phyloP scores from a whole-genome alignment of 2,113 vertebrate species.

The mouse (Mus musculus) region DNA sequence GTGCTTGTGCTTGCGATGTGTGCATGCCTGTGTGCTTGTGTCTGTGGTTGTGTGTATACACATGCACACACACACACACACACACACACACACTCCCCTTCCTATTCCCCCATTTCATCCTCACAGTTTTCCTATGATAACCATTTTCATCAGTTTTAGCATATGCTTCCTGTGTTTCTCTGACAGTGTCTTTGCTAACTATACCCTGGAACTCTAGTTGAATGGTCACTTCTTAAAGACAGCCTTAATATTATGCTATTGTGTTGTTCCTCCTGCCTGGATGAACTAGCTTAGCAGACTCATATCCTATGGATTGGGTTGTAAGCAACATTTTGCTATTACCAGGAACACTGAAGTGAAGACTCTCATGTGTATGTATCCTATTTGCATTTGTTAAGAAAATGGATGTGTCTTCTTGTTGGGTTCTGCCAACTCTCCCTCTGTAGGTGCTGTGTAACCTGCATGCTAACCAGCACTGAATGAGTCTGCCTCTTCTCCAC shows the following conservation, averaged over 20 bases:
- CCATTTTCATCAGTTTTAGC: neutral
- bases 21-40: too few species aligned
- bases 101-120: neutral
- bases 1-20: too few species aligned
- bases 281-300: neutral
- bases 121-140: neutral
- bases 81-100: neutral
- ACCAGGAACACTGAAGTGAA: neutral
- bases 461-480: neutral
- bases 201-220: neutral
- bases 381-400: neutral
- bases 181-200: neutral
- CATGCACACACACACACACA: fast-evolving
- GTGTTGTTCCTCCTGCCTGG: neutral
- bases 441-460: neutral
- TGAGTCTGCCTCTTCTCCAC: neutral
- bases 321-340: neutral
- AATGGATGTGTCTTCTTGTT: neutral
- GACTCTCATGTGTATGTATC: fast-evolving
- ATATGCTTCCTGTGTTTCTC: neutral
- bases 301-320: neutral
- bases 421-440: neutral
- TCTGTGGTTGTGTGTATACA: too few species aligned
- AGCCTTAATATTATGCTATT: neutral
- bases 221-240: neutral